These are phyloP conservation scores for Prorops nasuta DNA, from an alignment of 1,140 invertebrate species.

Conservation along the genomic window DNA sequence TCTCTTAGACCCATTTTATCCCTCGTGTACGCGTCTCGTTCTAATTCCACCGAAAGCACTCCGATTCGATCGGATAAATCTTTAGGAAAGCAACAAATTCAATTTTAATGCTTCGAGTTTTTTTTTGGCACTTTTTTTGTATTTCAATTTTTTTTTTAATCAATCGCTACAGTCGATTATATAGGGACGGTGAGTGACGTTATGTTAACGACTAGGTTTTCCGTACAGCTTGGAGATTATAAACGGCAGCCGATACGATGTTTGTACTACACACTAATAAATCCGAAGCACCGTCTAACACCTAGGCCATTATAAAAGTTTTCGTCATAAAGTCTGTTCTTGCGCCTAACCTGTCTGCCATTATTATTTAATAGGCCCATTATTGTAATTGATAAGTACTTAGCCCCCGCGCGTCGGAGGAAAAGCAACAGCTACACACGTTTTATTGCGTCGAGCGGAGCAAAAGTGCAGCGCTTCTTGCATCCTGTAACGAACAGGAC, in stretches of 20 bases:
- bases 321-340: constrained; percentile 21
- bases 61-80: no score
- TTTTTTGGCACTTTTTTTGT: no score
- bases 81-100: no score
- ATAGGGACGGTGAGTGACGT: no score
- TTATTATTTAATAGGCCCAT: constrained; percentile 36
- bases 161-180: no score
- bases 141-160: no score
- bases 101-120: no score
- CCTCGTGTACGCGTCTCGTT: no score
- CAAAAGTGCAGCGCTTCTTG: constrained; percentile 12
- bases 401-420: constrained; percentile 3
- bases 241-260: constrained; percentile 10
- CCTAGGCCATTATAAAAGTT: constrained; percentile 27
- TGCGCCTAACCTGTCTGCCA: constrained; percentile 22
- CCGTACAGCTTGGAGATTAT: neutral
- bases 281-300: constrained; percentile 24
- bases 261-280: constrained; percentile 29
- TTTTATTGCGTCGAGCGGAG: constrained; percentile 25
- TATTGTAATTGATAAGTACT: constrained; percentile 37
- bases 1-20: no score
- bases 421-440: constrained; percentile 21
- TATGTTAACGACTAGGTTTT: neutral
- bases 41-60: no score
- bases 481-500: constrained; percentile 28